phyloP scores from a whole-genome alignment of 2,888 invertebrate genomes.

The Hofmannophila pseudospretella region DNA sequence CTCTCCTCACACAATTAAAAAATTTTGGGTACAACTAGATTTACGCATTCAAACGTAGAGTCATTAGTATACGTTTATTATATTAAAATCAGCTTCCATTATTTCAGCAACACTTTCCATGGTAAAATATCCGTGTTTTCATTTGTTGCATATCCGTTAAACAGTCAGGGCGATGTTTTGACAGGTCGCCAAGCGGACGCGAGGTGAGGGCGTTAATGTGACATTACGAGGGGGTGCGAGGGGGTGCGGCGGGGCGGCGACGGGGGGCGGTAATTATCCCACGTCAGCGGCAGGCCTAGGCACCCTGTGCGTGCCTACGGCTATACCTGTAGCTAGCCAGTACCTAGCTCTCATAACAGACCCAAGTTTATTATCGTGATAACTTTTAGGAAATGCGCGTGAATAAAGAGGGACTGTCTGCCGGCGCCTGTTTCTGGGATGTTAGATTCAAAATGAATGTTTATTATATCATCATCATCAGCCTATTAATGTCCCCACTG shows the following conservation, averaged over 20 bases:
- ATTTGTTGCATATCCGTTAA: slow-evolving; percentile 57
- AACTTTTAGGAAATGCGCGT: too few relatives aligned
- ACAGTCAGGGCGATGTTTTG: slow-evolving; percentile 62
- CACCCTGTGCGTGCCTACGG: slow-evolving; percentile 49
- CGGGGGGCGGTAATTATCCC: slow-evolving; percentile 70
- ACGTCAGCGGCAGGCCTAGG: slow-evolving; percentile 72
- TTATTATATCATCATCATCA: too few relatives aligned
- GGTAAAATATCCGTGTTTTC: slow-evolving; percentile 28
- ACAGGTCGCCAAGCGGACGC: slow-evolving; percentile 52
- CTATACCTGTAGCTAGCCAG: slow-evolving; percentile 32
- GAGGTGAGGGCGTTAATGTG: slow-evolving; percentile 71
- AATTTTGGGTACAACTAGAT: too few relatives aligned
- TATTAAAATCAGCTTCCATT: neutral
- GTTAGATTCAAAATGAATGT: too few relatives aligned
- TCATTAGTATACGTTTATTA: neutral
- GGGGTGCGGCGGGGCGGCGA: slow-evolving; percentile 19
- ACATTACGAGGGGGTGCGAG: slow-evolving; percentile 49
- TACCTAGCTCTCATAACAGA: slow-evolving; percentile 20
- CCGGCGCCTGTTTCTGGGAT: too few relatives aligned
- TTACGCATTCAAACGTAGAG: too few relatives aligned
- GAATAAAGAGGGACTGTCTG: too few relatives aligned
- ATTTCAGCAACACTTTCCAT: slow-evolving; percentile 5
- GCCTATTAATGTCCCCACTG: too few relatives aligned
- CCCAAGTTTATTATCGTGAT: too few relatives aligned
- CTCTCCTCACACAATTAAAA: too few relatives aligned